Evolutionary conservation across 2,888 invertebrate species (phyloP), one percentile per base, ranked within the genome.

Genomic region (Drosophila pseudotalamancana): DNA sequence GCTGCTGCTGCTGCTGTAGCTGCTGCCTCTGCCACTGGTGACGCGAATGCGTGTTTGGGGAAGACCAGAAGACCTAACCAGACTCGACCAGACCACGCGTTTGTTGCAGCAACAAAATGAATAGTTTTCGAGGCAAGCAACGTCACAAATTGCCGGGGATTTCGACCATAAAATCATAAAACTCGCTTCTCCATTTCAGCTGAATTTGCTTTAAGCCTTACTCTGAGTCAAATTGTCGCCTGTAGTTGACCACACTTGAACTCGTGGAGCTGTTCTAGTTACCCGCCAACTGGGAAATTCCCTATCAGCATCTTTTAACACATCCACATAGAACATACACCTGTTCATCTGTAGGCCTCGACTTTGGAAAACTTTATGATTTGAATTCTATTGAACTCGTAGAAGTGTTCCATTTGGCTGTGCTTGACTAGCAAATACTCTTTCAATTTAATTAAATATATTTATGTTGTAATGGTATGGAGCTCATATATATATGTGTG

Each of bases 201-300:
- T 39, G 29, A 49, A 49, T 54, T 72, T 40, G 46, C 40, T 51
- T 51, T 42, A 55, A 65, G 56, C 34, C 34, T n/a, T 35, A 32
- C 6, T 12, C 59, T 57, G 59, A 68, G 40, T 70, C 60, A 57
- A 57, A 59, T 18, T 60, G 34, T 68, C 50, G 61, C 12, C 16
- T 31, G 50, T 51, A 53, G 55, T 9, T 75, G 76, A 56, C 56
- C 55, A 53, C 75, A 70, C 69, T 70, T 40, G 53, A 59, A 42
- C 14, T 25, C 23, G 11, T 12, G n/a, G 43, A 43, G 8, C 27
- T 19, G 18, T 18, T 29, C 43, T 29, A 43, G 43, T 29, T 29
- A 29, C 5, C n/a, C 4, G 29, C 18, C 18, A 29, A 8, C 43
- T 18, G 29, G 27, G 2, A 4, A 19, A 29, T 27, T n/a, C 27